Conservation (phyloP, 2,113 vertebrate species). For the Collichthys lucidus region DNA sequence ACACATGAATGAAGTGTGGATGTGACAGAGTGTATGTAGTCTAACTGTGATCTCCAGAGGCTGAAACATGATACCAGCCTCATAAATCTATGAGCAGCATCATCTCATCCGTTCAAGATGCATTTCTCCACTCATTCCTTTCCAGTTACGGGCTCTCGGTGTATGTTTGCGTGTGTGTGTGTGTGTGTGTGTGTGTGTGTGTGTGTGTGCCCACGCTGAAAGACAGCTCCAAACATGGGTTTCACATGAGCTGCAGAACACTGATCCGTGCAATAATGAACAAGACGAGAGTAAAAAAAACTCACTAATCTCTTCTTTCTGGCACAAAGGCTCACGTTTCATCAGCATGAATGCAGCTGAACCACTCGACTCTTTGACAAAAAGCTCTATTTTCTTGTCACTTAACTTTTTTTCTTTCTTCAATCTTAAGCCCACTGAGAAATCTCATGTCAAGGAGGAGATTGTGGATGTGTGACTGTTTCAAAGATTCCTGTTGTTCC, state of each 20-base stretch:
- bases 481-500: slow-evolving; percentile 14
- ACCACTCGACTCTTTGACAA: slow-evolving; percentile 10
- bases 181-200: slow-evolving; percentile 28
- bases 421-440: slow-evolving; percentile 7
- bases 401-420: background rate
- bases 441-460: background rate
- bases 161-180: slow-evolving; percentile 28
- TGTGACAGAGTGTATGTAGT: background rate
- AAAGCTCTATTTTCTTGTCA: slow-evolving; percentile 9
- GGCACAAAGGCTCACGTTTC: slow-evolving; percentile 32
- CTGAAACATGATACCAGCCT: slow-evolving; percentile 58
- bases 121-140: slow-evolving; percentile 67
- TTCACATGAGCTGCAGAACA: slow-evolving; percentile 67
- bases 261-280: slow-evolving; percentile 64
- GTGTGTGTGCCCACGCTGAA: slow-evolving; percentile 39
- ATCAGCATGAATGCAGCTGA: slow-evolving; percentile 10
- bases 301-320: slow-evolving; percentile 40
- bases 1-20: slow-evolving; percentile 14
- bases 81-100: slow-evolving; percentile 66
- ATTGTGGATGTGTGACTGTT: background rate
- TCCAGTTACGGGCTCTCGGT: slow-evolving; percentile 42
- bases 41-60: slow-evolving; percentile 19
- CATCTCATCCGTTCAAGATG: slow-evolving; percentile 52
- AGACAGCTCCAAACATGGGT: slow-evolving; percentile 61
- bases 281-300: slow-evolving; percentile 23